Evolutionary conservation across 2,113 vertebrate species (phyloP).

Genomic region (Eulacestoma nigropectus): DNA sequence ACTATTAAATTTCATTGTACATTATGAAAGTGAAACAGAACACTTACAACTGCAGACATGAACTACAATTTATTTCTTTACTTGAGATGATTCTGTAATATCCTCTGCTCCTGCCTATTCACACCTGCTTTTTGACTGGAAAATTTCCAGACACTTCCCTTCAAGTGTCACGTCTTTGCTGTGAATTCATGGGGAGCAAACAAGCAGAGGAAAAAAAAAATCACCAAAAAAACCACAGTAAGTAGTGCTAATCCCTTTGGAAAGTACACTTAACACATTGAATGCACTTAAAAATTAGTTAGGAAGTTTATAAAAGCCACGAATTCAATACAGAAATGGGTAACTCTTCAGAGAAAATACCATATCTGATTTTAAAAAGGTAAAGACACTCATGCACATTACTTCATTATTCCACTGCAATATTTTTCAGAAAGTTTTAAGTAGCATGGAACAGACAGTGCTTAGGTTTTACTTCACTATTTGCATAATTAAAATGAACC

Average conservation of each 20-base stretch:
- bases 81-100: not conserved
- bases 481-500: not conserved
- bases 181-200: not conserved
- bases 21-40: not conserved
- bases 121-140: not conserved
- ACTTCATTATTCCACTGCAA: not conserved
- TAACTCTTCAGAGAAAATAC: not conserved
- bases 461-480: not conserved
- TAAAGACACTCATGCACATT: not conserved
- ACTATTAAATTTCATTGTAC: not conserved
- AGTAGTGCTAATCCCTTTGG: not conserved
- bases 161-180: not conserved
- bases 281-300: not conserved
- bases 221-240: not conserved
- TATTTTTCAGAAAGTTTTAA: not conserved
- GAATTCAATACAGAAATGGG: not conserved
- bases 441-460: not conserved
- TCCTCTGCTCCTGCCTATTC: not conserved
- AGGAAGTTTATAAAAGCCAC: not conserved
- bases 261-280: not conserved
- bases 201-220: not conserved
- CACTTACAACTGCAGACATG: not conserved
- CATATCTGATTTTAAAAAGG: not conserved
- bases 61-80: not conserved
- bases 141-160: not conserved